Evolutionary conservation across 2,888 invertebrate genomes (phyloP), one percentile per base, ranked within the genome.

Genomic region (Acleris laterana): DNA sequence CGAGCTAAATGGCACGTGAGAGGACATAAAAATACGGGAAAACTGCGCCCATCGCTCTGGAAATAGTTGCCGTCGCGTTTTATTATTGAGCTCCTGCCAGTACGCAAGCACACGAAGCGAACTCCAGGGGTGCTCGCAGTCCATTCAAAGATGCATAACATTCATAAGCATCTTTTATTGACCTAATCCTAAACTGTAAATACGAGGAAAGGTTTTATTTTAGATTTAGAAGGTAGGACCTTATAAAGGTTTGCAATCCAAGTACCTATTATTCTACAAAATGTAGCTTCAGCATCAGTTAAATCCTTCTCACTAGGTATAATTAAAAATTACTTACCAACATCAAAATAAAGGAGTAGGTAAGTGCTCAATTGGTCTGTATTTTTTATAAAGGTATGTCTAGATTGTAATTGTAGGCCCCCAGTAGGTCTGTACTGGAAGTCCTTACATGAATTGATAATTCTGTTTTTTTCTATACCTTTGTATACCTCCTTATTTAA

Each of bases 1-100:
- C 89, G 87, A 78, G 75, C 86, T 90, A 93, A 92, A 93, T 93
- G 93, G 87, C 89, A 90, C 91, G 92, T 88, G 89, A 90, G 90
- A 87, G 88, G 76, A 85, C 87, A 92, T 93, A 91, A 92, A 93
- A 90, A 84, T 88, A 81, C 87, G 88, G 85, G 86, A 90, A 89
- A 86, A 83, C 76, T 79, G 76, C 78, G 81, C 77, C 75, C 77
- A 76, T 79, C 74, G 74, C 77, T 66, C 51, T 64, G 50, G 74
- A 74, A 55, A 69, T 72, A 76, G 76, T 78, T 72, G 68, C 71
- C 74, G 76, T 80, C 79, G 77, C 74, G 74, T 82, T 79, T 82
- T 83, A 77, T 80, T 83, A 78, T 81, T 82, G 78, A 71, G 81
- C 77, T 79, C 80, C 77, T 83, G 2, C 25, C 25, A 25, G 25